These are phyloP conservation scores for Triops cancriformis DNA, from an alignment of 1,140 invertebrate genomes.

Conservation along the genomic window DNA sequence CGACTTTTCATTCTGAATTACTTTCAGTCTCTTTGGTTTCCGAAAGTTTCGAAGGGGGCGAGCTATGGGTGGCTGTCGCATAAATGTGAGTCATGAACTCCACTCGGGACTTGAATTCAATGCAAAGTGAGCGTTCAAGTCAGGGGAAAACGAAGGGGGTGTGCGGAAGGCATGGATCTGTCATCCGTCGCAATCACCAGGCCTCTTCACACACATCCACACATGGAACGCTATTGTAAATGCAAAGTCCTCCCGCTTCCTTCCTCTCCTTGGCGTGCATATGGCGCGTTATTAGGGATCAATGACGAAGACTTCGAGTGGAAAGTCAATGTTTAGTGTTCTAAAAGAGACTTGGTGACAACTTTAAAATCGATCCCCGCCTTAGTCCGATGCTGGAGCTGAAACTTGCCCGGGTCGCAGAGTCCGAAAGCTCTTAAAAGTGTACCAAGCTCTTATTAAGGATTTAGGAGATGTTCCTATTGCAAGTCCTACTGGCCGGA, in stretches of 20 bases:
- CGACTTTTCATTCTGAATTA: too few relatives aligned
- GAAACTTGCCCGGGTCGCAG: neutral
- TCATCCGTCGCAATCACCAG: constrained; percentile 7
- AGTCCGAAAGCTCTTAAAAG: too few relatives aligned
- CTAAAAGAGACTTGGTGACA: neutral
- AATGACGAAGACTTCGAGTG: neutral
- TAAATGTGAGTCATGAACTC: too few relatives aligned
- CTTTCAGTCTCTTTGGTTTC: too few relatives aligned
- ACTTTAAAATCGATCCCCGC: neutral
- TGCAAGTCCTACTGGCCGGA: too few relatives aligned
- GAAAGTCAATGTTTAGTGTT: neutral
- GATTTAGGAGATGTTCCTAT: too few relatives aligned
- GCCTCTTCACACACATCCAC: neutral
- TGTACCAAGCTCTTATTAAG: too few relatives aligned
- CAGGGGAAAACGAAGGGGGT: neutral
- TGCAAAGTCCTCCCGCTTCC: neutral
- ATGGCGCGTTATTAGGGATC: neutral
- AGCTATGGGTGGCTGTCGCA: too few relatives aligned
- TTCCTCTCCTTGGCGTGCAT: neutral
- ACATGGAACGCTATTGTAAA: neutral
- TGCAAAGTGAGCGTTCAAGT: neutral
- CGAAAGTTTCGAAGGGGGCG: too few relatives aligned
- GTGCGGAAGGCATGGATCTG: neutral
- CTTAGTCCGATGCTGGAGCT: neutral
- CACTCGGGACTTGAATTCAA: too few relatives aligned